Evolutionary conservation across 2,888 invertebrate genomes (phyloP), one percentile per base, ranked within the genome.

Genomic region (Torymus aiolomorphi): DNA sequence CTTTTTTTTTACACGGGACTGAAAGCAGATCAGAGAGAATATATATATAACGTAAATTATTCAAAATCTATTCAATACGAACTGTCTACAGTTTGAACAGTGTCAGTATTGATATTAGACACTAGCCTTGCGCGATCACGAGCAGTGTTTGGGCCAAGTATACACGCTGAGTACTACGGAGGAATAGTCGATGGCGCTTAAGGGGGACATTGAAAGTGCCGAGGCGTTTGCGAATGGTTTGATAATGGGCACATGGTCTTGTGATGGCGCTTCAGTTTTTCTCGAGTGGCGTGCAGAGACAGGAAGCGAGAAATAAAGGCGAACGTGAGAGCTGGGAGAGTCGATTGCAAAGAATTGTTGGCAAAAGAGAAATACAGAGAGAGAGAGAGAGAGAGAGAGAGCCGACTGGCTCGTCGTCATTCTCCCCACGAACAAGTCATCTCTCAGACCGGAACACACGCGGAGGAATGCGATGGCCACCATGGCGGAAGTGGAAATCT

Each of bases 241-340:
- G 61, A 52, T 72, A 72, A 72, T 72, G 72, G 61, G 52, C 24
- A 14, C 51, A 63, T 61, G 56, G 65, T 71, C 71, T 77, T n/a
- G 63, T 54, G 63, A 75, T 75, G 24, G 59, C 59, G 16, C 59
- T 61, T 62, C 51, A 59, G 59, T 42, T 18, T 61, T 54, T 20
- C 54, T n/a, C 20, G 63, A 56, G 70, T 18, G 54, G 51, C 31
- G 56, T 76, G 42, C n/a, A 54, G n/a, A 63, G 16, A 51, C n/a
- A 42, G 42, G 42, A 42, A 42, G 8, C 42, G 42, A 42, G 42
- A 42, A 42, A 42, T 42, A 42, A 42, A 42, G 42, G 42, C 42
- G 42, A 42, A 42, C 42, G 24, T 11, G 51, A 51, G 18, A 11
- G 14, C 0, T 8, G 20, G 16, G n/a, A 66, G 49, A 75, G 51